Evolutionary conservation across 2,888 invertebrate genomes (phyloP).

Genomic region (Oligia strigilis): DNA sequence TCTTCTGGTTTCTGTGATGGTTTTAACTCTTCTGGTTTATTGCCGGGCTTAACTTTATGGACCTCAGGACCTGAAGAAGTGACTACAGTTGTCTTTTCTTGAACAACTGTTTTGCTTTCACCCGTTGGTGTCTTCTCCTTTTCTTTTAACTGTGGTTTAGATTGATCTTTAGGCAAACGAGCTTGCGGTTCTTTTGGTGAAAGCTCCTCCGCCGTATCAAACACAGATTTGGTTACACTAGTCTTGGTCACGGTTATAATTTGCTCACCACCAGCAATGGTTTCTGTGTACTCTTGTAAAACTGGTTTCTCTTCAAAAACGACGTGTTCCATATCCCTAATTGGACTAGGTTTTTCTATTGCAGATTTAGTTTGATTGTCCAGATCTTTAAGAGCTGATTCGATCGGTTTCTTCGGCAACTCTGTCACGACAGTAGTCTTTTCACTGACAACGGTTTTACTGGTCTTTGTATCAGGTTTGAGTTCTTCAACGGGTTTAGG

Average conservation of each 20-base stretch:
- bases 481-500: constrained; percentile 11
- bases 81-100: constrained; percentile 28
- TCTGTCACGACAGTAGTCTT: constrained; percentile 32
- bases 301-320: constrained; percentile 69
- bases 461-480: constrained; percentile 25
- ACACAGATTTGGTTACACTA: constrained; percentile 75
- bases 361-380: constrained; percentile 40
- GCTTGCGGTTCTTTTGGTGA: constrained; percentile 35
- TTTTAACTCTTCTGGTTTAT: constrained; percentile 19
- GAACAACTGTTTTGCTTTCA: constrained; percentile 29
- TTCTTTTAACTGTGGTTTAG: constrained; percentile 16
- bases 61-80: constrained; percentile 26
- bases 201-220: constrained; percentile 63
- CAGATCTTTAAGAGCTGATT: constrained; percentile 16
- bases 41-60: constrained; percentile 19
- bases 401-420: constrained; percentile 30
- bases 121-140: constrained; percentile 7
- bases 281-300: constrained; percentile 71
- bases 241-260: constrained; percentile 76
- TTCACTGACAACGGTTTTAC: constrained; percentile 38
- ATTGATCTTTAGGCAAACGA: constrained; percentile 25
- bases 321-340: constrained; percentile 64
- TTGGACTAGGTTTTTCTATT: constrained; percentile 52
- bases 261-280: constrained; percentile 73
- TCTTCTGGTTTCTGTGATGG: constrained; percentile 12